These are phyloP conservation scores for Enteromius argenteus DNA, from an alignment of 2,797 vertebrate species.

Conservation along the genomic window DNA sequence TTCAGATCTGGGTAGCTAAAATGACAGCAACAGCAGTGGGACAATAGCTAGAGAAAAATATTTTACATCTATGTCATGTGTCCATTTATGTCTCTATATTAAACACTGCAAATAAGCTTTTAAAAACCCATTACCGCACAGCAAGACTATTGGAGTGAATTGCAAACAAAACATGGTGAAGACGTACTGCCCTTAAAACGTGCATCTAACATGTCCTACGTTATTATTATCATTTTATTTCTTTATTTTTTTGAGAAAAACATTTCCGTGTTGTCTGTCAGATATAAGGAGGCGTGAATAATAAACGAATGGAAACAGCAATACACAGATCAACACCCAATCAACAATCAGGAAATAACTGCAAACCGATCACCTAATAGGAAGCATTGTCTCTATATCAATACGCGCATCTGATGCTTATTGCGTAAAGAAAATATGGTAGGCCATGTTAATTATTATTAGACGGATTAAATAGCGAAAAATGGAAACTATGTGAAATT, in stretches of 20 bases:
- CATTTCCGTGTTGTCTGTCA: background rate
- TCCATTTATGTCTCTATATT: background rate
- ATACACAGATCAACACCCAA: conserved; percentile 28
- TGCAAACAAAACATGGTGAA: background rate
- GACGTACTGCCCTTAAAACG: background rate
- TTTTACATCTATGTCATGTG: background rate
- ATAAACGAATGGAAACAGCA: background rate
- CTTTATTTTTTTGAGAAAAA: background rate
- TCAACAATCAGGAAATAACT: conserved; percentile 24
- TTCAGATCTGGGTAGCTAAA: background rate
- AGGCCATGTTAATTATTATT: background rate
- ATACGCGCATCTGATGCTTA: background rate
- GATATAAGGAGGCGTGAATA: conserved; percentile 14
- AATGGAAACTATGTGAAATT: background rate
- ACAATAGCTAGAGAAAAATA: background rate
- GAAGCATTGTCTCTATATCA: background rate
- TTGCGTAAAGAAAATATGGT: background rate
- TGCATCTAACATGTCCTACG: too few relatives aligned
- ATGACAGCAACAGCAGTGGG: background rate
- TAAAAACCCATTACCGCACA: background rate
- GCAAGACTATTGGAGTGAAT: background rate
- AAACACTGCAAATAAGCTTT: background rate
- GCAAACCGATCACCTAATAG: background rate
- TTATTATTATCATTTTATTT: background rate
- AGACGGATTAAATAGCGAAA: background rate